Evolutionary conservation across 2,797 vertebrate species (phyloP).

Genomic region (Brotula barbata): DNA sequence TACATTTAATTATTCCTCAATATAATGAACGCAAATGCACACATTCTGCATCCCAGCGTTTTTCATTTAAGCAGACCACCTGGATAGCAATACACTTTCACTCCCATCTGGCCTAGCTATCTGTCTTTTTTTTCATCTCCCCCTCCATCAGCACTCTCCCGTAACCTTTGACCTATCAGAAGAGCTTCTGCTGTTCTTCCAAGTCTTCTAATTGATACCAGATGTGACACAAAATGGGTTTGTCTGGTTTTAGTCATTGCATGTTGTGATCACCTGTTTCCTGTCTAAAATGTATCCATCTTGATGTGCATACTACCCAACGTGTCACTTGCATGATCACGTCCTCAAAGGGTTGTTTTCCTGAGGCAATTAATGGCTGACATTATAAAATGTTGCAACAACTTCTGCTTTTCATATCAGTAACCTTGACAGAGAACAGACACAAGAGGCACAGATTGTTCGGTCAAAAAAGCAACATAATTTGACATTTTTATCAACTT

Average conservation of each 20-base stretch:
- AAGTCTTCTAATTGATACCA: conserved; percentile 26
- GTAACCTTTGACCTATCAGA: conserved; percentile 51
- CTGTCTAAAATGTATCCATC: too few relatives aligned
- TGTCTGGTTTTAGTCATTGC: neutral
- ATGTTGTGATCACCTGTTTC: neutral
- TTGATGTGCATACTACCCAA: too few relatives aligned
- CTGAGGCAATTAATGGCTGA: too few relatives aligned
- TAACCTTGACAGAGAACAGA: too few relatives aligned
- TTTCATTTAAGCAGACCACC: conserved; percentile 58
- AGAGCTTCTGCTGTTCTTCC: conserved; percentile 34
- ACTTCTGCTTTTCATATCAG: too few relatives aligned
- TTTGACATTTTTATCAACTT: conserved; percentile 6
- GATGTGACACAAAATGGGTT: conserved; percentile 6
- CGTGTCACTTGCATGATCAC: conserved; percentile 2
- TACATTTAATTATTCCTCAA: too few relatives aligned
- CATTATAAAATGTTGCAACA: too few relatives aligned
- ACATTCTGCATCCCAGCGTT: conserved; percentile 16
- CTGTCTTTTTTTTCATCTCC: conserved; percentile 23
- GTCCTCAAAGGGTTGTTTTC: neutral
- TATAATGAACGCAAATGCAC: too few relatives aligned
- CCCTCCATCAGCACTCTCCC: conserved; percentile 43
- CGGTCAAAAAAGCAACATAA: neutral
- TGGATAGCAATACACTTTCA: conserved; percentile 45
- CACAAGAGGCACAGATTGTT: neutral
- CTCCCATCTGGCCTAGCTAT: conserved; percentile 31